These are phyloP conservation scores for Melanocharis versteri DNA, from an alignment of 2,113 vertebrate species.

Conservation along the genomic window DNA sequence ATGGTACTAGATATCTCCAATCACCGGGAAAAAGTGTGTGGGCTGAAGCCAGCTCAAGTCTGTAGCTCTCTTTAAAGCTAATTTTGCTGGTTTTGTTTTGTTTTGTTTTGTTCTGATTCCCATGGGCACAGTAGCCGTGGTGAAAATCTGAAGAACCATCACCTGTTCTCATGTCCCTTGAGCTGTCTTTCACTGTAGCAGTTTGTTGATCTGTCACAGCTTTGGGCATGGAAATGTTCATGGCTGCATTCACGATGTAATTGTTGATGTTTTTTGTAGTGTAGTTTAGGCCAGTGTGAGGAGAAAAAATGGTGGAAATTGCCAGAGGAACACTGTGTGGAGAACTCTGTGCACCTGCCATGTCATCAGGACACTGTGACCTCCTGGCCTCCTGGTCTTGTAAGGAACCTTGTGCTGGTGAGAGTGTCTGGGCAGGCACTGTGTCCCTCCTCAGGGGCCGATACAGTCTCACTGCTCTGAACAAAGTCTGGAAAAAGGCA, in stretches of 20 bases:
- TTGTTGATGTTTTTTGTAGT: background rate
- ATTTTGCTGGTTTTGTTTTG: background rate
- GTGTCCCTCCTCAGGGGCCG: fast-evolving
- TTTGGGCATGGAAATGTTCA: background rate
- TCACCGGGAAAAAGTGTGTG: fast-evolving
- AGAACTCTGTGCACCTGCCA: background rate
- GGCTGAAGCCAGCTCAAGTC: background rate
- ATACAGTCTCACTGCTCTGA: background rate
- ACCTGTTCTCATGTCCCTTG: background rate
- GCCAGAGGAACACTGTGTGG: background rate
- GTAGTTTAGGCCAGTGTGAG: background rate
- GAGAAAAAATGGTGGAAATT: background rate
- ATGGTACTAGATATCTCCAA: background rate
- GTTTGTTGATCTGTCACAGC: background rate
- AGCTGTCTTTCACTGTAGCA: background rate
- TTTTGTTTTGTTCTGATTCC: background rate
- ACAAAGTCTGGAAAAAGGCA: background rate
- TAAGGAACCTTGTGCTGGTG: background rate
- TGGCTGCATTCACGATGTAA: background rate
- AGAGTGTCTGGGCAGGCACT: background rate
- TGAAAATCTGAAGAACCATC: background rate
- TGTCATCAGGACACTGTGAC: background rate
- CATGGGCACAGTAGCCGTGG: background rate
- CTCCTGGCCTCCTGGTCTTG: background rate
- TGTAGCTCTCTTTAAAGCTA: background rate